Evolutionary conservation across 2,113 vertebrate genomes (phyloP).

Genomic region (Urocolius indicus): DNA sequence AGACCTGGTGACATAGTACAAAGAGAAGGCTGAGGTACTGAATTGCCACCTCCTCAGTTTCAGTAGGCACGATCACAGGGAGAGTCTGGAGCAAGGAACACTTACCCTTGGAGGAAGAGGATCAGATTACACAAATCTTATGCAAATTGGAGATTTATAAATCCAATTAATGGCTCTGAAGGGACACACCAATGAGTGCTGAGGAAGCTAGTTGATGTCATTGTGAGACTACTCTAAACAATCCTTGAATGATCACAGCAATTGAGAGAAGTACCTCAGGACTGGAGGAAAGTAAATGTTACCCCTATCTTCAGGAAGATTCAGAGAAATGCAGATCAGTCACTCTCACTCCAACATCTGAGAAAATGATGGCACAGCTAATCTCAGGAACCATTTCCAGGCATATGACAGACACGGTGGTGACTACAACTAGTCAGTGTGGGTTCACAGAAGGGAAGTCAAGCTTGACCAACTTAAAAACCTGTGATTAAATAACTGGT

Average conservation of each 20-base stretch:
- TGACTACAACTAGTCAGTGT: background rate
- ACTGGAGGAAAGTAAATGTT: background rate
- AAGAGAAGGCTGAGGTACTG: background rate
- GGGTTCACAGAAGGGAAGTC: background rate
- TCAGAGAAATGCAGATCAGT: too few relatives aligned
- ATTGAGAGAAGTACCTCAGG: background rate
- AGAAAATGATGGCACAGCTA: background rate
- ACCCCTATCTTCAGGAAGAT: too few relatives aligned
- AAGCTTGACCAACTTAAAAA: background rate
- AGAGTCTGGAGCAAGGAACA: background rate
- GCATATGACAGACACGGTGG: background rate
- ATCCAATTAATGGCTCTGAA: background rate
- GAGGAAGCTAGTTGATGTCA: background rate
- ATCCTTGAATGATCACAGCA: background rate
- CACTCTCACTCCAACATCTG: background rate
- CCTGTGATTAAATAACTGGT: background rate
- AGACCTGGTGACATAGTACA: background rate
- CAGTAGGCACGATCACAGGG: background rate
- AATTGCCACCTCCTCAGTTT: background rate
- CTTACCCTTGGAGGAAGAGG: background rate
- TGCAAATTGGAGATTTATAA: background rate
- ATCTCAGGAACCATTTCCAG: background rate
- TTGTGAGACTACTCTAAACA: background rate
- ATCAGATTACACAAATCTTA: background rate
- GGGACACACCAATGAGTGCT: background rate